A percentile compares a stretch with the other conserved stretches of the same genome.
Conservation (phyloP, 1,140 invertebrate species). For the Leptinotarsa lineolata region DNA sequence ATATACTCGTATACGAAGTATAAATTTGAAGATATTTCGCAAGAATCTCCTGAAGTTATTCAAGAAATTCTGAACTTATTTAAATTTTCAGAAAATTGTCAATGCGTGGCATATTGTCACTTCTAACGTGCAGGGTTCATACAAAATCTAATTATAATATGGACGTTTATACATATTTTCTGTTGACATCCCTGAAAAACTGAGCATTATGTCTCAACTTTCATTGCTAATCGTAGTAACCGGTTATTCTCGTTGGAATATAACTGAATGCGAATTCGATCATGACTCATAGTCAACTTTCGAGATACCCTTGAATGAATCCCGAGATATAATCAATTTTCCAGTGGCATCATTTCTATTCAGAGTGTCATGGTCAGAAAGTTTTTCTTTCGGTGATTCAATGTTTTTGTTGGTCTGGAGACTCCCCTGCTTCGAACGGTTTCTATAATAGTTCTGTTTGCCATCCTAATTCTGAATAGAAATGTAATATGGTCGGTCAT, state of each 20-base stretch:
- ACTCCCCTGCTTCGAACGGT: not conserved
- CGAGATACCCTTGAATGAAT: not conserved
- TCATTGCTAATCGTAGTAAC: too few relatives aligned
- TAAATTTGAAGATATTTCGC: too few relatives aligned
- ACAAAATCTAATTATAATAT: too few relatives aligned
- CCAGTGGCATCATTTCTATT: slow-evolving; percentile 1
- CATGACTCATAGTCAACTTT: not conserved
- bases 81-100: too few relatives aligned
- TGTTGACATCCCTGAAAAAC: too few relatives aligned
- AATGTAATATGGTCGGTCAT: not conserved
- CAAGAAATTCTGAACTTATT: too few relatives aligned
- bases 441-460: slow-evolving; percentile 6
- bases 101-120: too few relatives aligned
- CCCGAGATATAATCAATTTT: not conserved
- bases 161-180: too few relatives aligned
- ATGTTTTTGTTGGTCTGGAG: slow-evolving; percentile 3
- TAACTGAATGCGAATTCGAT: not conserved
- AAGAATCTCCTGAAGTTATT: too few relatives aligned
- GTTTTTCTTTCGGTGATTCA: slow-evolving; percentile 6
- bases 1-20: too few relatives aligned
- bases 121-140: too few relatives aligned
- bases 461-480: not conserved
- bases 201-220: too few relatives aligned
- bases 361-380: not conserved
- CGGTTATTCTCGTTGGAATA: not conserved